Percentiles rank a stretch among this genome's conserved stretches.
Evolutionary conservation across 2,113 vertebrate species (phyloP).

Genomic region (Irena cyanogastra): DNA sequence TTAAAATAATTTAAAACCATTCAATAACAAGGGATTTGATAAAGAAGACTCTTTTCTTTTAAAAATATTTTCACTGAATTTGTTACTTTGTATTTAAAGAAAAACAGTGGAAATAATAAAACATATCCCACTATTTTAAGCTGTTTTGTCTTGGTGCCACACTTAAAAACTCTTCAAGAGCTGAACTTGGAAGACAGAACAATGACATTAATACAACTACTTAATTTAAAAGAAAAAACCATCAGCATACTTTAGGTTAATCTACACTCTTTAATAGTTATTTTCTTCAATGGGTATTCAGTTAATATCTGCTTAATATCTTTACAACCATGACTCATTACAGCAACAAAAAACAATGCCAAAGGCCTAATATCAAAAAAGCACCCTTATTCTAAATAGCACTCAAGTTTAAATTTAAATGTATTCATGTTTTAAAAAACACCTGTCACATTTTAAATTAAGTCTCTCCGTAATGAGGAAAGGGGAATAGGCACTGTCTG

Average conservation of each 20-base stretch:
- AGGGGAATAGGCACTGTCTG: neutral
- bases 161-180: neutral
- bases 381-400: neutral
- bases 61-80: neutral
- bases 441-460: neutral
- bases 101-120: slow-evolving; percentile 17
- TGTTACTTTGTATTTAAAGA: neutral
- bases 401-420: neutral
- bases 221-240: neutral
- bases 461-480: neutral
- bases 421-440: neutral
- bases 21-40: neutral
- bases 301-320: neutral
- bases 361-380: neutral
- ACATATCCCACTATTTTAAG: slow-evolving; percentile 56
- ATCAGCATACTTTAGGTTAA: neutral
- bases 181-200: slow-evolving; percentile 25
- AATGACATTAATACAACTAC: neutral
- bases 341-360: neutral
- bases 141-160: neutral
- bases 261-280: neutral
- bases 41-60: neutral
- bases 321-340: neutral
- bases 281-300: neutral
- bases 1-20: neutral